These are phyloP conservation scores for Enteromius paludinosus DNA, from an alignment of 2,797 vertebrate genomes.

Conservation along the genomic window DNA sequence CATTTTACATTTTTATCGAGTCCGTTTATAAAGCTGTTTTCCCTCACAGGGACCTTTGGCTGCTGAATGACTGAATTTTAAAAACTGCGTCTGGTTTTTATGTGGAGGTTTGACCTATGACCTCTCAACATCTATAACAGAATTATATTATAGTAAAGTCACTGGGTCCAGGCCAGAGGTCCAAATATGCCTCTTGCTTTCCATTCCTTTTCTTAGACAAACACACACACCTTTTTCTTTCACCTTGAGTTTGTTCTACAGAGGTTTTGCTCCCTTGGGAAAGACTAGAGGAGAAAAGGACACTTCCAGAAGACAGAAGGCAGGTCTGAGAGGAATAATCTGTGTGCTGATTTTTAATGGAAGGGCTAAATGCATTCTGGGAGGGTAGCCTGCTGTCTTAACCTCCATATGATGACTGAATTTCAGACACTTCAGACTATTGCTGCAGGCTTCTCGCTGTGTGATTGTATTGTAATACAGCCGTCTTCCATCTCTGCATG, in stretches of 20 bases:
- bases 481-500: background rate
- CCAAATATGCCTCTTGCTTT: conserved; percentile 34
- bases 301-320: conserved; percentile 29
- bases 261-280: conserved; percentile 26
- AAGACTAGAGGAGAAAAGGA: conserved; percentile 11
- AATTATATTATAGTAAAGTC: conserved; percentile 33
- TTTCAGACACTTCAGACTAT: conserved; percentile 40
- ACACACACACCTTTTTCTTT: conserved; percentile 31
- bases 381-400: conserved; percentile 21
- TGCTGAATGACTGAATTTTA: background rate
- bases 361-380: conserved; percentile 46
- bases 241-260: conserved; percentile 37
- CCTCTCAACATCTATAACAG: conserved; percentile 35
- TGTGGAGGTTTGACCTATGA: conserved; percentile 27
- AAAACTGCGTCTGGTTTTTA: conserved; percentile 7
- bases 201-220: conserved; percentile 25
- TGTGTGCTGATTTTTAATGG: conserved; percentile 47
- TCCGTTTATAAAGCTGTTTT: background rate
- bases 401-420: conserved; percentile 38
- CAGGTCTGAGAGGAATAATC: conserved; percentile 41
- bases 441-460: conserved; percentile 39
- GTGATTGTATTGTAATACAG: conserved; percentile 37
- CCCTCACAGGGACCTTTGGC: background rate
- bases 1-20: conserved; percentile 1
- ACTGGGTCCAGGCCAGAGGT: conserved; percentile 25